phyloP scores from a whole-genome alignment of 2,113 vertebrate species.

The Crotalus helleri region DNA sequence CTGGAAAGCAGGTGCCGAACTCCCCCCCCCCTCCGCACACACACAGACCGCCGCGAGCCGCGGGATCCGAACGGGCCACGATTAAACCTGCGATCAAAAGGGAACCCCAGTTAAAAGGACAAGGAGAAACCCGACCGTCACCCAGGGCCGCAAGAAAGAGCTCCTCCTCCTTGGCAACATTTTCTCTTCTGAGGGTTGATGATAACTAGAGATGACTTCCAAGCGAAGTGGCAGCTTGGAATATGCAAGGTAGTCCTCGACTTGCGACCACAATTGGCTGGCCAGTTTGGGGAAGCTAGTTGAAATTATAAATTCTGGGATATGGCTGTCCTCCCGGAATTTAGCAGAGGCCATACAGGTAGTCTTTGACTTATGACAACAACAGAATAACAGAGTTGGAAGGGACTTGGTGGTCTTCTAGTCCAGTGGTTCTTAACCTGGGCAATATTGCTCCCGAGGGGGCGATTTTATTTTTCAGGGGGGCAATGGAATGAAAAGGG shows the following conservation, averaged over 20 bases:
- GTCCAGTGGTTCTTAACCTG: too few relatives aligned
- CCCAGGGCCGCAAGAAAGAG: too few relatives aligned
- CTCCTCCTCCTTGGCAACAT: background rate
- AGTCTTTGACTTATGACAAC: too few relatives aligned
- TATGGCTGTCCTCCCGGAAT: too few relatives aligned
- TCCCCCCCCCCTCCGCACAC: background rate
- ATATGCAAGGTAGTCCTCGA: background rate
- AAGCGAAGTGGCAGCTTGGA: background rate
- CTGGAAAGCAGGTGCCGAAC: slow-evolving; percentile 6
- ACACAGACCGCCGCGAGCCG: too few relatives aligned
- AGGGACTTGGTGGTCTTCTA: too few relatives aligned
- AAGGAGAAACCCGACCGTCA: background rate
- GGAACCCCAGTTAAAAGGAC: background rate
- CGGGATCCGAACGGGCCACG: background rate
- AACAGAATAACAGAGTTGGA: too few relatives aligned
- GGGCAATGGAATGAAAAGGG: too few relatives aligned
- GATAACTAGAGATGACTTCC: background rate
- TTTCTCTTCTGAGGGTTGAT: background rate
- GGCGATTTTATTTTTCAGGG: too few relatives aligned
- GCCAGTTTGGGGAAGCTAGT: background rate
- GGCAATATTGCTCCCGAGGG: too few relatives aligned
- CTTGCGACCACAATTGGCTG: background rate
- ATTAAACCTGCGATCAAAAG: background rate
- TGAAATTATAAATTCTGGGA: too few relatives aligned
- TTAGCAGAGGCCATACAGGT: too few relatives aligned